These are phyloP conservation scores for Pinctada fucata DNA, from an alignment of 2,888 invertebrate genomes.

Conservation along the genomic window DNA sequence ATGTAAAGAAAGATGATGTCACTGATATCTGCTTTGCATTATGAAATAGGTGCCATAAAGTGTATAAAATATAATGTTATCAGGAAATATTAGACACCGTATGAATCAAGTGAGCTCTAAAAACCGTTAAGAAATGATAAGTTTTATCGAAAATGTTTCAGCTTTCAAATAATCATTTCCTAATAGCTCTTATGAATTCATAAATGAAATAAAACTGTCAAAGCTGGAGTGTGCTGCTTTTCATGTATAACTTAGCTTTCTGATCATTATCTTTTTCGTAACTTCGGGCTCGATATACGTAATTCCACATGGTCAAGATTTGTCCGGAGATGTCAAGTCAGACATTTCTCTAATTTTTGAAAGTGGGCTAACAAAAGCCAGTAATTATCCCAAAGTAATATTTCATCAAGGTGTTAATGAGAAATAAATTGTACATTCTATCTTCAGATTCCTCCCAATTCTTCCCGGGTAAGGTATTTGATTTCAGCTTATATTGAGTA, in stretches of 20 bases:
- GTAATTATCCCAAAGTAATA: conserved; percentile 22
- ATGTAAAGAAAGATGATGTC: too few species aligned
- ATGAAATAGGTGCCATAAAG: neutral
- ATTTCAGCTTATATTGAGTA: conserved; percentile 23
- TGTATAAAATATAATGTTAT: neutral
- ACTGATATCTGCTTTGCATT: too few species aligned
- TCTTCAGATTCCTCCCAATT: neutral
- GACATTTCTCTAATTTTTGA: neutral
- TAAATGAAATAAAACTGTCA: neutral
- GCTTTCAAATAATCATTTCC: neutral
- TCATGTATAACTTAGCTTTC: neutral
- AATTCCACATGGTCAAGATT: conserved; percentile 2
- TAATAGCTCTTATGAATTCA: neutral
- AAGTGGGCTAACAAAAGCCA: conserved; percentile 14
- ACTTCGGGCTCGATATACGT: neutral
- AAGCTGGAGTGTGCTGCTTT: neutral
- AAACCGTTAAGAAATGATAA: neutral
- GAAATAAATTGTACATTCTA: conserved; percentile 1
- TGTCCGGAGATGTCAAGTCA: neutral
- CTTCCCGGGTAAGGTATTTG: conserved; percentile 13
- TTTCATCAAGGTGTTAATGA: neutral
- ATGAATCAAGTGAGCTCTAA: neutral
- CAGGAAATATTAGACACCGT: neutral
- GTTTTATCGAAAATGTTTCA: neutral
- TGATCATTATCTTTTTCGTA: neutral